These are phyloP conservation scores for Sebastolobus altivelis DNA, from an alignment of 2,797 vertebrate genomes.

Conservation along the genomic window DNA sequence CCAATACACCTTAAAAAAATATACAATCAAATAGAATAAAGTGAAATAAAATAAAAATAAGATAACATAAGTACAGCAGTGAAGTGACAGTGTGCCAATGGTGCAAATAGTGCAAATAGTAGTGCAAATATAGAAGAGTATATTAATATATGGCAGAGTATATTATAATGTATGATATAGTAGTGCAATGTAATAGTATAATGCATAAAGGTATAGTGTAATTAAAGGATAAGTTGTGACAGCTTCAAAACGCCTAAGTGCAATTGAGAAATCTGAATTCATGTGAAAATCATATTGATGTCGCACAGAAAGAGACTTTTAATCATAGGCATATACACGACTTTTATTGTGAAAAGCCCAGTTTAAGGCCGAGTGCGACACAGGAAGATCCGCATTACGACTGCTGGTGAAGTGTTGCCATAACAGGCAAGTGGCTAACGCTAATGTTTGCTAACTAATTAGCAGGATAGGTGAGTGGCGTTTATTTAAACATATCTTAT, in stretches of 20 bases:
- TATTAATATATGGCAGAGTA: too few relatives aligned
- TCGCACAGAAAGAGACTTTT: neutral
- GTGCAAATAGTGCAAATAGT: too few relatives aligned
- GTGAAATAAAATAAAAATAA: too few relatives aligned
- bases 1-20: too few relatives aligned
- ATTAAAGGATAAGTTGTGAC: neutral
- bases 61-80: too few relatives aligned
- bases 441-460: conserved; percentile 82
- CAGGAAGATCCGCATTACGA: conserved; percentile 77
- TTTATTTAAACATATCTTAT: conserved; percentile 29
- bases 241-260: neutral
- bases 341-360: conserved; percentile 76
- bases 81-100: too few relatives aligned
- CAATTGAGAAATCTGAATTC: neutral
- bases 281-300: neutral
- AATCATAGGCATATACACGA: neutral
- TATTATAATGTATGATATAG: too few relatives aligned
- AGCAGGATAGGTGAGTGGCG: conserved; percentile 67
- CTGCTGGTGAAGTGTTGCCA: conserved; percentile 80
- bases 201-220: too few relatives aligned
- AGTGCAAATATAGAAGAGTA: too few relatives aligned
- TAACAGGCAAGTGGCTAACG: conserved; percentile 85
- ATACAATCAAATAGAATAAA: too few relatives aligned
- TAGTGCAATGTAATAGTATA: too few relatives aligned
- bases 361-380: conserved; percentile 42